These are phyloP conservation scores for Camponotus vicinus DNA, from an alignment of 1,140 invertebrate species.

Conservation along the genomic window DNA sequence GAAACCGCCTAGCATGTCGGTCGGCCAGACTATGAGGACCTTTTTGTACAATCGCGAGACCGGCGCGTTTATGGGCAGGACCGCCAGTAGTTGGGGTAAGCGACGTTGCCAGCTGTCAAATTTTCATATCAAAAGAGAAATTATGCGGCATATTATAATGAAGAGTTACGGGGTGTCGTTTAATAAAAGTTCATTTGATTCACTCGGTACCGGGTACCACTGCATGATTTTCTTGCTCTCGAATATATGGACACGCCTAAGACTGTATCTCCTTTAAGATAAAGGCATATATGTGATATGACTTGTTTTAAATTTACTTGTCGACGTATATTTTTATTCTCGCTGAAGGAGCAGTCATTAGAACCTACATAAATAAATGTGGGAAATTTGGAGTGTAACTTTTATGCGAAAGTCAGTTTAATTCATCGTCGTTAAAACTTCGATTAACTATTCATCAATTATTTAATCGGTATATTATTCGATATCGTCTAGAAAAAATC, in stretches of 20 bases:
- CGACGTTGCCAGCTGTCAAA: slow-evolving; percentile 40
- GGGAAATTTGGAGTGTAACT: background rate
- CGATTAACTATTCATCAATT: background rate
- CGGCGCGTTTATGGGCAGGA: slow-evolving; percentile 91
- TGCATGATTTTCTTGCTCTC: background rate
- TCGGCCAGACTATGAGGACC: slow-evolving; percentile 79
- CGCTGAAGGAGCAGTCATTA: background rate
- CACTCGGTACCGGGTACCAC: background rate
- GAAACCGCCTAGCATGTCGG: slow-evolving; percentile 80
- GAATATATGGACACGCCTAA: slow-evolving; percentile 10
- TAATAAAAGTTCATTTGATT: background rate
- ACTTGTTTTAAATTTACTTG: background rate
- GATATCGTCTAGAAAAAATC: background rate
- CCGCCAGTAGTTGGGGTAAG: slow-evolving; percentile 92
- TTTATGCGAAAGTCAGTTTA: background rate
- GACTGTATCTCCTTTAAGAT: background rate
- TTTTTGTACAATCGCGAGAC: slow-evolving; percentile 91
- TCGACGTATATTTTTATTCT: background rate
- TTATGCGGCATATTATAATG: background rate
- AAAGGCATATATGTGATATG: background rate
- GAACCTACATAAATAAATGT: background rate
- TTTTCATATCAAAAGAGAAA: background rate
- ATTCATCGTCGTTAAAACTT: background rate
- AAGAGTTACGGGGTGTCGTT: background rate
- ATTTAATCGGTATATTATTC: slow-evolving; percentile 1